phyloP scores from a whole-genome alignment of 2,797 vertebrate species.

The Poecilia gillii region DNA sequence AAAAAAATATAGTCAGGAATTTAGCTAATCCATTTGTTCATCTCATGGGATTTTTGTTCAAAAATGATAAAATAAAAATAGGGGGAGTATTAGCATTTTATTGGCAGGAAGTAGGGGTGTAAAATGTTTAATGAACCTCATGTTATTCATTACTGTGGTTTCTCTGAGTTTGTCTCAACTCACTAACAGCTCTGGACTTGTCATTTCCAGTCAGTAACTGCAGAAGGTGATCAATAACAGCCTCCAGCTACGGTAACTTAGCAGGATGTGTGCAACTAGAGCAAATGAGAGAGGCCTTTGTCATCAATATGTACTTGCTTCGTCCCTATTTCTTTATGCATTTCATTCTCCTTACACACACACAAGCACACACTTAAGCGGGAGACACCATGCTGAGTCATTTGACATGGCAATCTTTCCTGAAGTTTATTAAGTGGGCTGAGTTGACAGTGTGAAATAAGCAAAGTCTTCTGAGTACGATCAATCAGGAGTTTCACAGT shows the following conservation, averaged over 20 bases:
- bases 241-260: conserved; percentile 32
- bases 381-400: conserved; percentile 58
- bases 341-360: conserved; percentile 13
- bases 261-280: conserved; percentile 39
- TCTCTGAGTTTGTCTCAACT: conserved; percentile 7
- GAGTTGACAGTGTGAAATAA: conserved; percentile 52
- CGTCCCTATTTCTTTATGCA: conserved; percentile 36
- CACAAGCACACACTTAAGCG: conserved; percentile 14
- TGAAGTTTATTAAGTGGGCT: conserved; percentile 45
- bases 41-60: background rate
- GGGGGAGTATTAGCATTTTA: background rate
- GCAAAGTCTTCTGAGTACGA: conserved; percentile 15
- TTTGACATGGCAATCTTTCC: conserved; percentile 54
- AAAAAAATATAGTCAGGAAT: background rate
- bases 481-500: conserved; percentile 24
- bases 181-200: conserved; percentile 30
- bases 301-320: conserved; percentile 47
- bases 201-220: conserved; percentile 54
- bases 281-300: conserved; percentile 30
- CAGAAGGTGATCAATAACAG: conserved; percentile 51
- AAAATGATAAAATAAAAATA: background rate
- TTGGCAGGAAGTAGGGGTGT: background rate
- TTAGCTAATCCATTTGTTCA: background rate
- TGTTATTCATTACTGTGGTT: background rate
- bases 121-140: background rate